These are phyloP conservation scores for Thaumatotibia leucotreta DNA, from an alignment of 1,140 invertebrate species.

Conservation along the genomic window DNA sequence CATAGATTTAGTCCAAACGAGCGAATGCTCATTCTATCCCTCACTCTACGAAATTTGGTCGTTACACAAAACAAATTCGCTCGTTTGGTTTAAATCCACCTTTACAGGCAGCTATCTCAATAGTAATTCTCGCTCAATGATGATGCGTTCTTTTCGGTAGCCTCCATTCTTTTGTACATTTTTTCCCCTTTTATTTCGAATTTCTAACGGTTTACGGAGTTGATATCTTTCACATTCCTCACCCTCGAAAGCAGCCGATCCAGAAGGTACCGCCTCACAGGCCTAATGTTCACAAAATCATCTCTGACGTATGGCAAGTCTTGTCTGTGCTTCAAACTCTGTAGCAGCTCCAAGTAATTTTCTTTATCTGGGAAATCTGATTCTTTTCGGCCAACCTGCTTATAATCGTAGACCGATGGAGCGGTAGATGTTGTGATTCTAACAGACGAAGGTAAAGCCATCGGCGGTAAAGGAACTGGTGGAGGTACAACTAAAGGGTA, in stretches of 20 bases:
- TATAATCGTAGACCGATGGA: not conserved
- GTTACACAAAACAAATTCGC: too few species aligned
- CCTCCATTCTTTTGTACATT: not conserved
- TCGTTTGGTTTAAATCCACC: too few species aligned
- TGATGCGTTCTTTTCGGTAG: not conserved
- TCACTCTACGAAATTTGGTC: too few species aligned
- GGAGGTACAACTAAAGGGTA: conserved; percentile 34
- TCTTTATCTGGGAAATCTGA: not conserved
- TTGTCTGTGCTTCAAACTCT: not conserved
- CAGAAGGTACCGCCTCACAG: not conserved
- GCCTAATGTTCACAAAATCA: not conserved
- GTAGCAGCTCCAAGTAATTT: not conserved
- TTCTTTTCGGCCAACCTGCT: not conserved
- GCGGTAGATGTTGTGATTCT: conserved; percentile 13
- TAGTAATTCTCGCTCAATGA: too few species aligned
- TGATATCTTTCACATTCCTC: not conserved
- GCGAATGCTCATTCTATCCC: too few species aligned
- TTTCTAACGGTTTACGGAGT: not conserved
- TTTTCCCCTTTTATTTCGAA: not conserved
- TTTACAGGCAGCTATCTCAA: too few species aligned
- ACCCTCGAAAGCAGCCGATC: not conserved
- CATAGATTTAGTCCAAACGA: too few species aligned
- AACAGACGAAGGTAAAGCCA: conserved; percentile 16
- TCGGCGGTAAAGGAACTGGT: too few species aligned
- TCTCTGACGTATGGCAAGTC: not conserved